Percentiles rank a stretch among this genome's conserved stretches.
Conservation (phyloP, 2,113 vertebrate species). For the Sterrhoptilus dennistouni region DNA sequence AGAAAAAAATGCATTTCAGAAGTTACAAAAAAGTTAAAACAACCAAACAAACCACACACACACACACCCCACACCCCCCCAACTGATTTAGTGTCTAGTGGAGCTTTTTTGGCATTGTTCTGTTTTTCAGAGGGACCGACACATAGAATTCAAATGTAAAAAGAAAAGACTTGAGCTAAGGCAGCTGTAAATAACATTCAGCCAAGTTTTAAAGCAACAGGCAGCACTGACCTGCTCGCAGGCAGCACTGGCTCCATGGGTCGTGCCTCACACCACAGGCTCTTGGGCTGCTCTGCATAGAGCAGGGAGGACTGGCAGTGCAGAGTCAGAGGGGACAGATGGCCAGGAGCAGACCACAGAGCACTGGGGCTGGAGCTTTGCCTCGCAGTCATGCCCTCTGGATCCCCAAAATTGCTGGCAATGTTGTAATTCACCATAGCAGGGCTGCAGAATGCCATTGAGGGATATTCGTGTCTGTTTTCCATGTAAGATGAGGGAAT, state of each 20-base stretch:
- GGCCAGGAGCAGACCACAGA: constrained; percentile 81
- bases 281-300: constrained; percentile 81
- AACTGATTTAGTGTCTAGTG: neutral
- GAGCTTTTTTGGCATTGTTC: rapidly evolving
- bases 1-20: neutral
- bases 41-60: neutral
- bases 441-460: constrained; percentile 85
- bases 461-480: constrained; percentile 78
- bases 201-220: neutral
- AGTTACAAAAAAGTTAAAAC: neutral
- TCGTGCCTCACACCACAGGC: constrained; percentile 83
- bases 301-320: constrained; percentile 83
- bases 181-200: neutral
- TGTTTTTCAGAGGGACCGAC: neutral
- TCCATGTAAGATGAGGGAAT: constrained; percentile 88
- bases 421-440: constrained; percentile 80
- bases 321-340: constrained; percentile 77
- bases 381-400: constrained; percentile 69
- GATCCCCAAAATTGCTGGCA: constrained; percentile 54
- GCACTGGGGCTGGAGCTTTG: constrained; percentile 78
- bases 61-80: too few species aligned
- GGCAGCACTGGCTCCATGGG: constrained; percentile 69
- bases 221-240: constrained; percentile 72
- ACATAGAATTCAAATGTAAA: neutral
- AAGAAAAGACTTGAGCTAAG: neutral